Evolutionary conservation across 1,140 invertebrate genomes (phyloP).

Genomic region (Rhagoletis pomonella): DNA sequence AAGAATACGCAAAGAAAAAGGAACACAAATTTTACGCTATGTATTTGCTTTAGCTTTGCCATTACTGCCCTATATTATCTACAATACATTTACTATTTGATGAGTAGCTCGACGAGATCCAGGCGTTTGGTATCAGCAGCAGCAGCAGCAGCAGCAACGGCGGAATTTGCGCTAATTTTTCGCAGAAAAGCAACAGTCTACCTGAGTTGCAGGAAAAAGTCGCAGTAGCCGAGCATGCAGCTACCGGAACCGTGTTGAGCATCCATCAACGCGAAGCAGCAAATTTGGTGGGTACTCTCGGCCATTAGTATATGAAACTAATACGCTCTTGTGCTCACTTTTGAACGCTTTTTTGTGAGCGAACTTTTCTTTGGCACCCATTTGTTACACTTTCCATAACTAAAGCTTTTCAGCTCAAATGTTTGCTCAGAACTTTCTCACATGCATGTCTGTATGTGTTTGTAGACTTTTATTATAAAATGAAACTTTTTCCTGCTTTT

Average conservation of each 20-base stretch:
- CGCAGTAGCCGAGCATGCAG: not conserved
- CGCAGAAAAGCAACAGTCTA: slow-evolving; percentile 23
- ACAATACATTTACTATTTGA: slow-evolving; percentile 17
- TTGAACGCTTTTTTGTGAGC: not conserved
- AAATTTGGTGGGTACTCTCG: not conserved
- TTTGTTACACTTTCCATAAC: too few species aligned
- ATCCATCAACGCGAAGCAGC: not conserved
- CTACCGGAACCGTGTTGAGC: not conserved
- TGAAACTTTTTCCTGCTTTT: not conserved
- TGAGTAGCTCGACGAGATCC: not conserved
- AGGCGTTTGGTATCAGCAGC: not conserved
- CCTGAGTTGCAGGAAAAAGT: not conserved
- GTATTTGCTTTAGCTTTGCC: not conserved
- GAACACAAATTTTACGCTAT: too few species aligned
- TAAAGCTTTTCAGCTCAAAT: not conserved
- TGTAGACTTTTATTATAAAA: not conserved
- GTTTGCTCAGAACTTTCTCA: not conserved
- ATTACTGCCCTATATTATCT: slow-evolving; percentile 39
- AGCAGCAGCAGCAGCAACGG: not conserved
- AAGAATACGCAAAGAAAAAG: not conserved
- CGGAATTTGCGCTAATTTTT: not conserved
- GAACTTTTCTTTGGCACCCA: not conserved
- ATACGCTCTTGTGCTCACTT: not conserved
- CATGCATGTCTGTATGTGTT: not conserved
- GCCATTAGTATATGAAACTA: too few species aligned